Evolutionary conservation across 2,113 vertebrate genomes (phyloP).

Genomic region (Sinocyclocheilus rhinocerous): DNA sequence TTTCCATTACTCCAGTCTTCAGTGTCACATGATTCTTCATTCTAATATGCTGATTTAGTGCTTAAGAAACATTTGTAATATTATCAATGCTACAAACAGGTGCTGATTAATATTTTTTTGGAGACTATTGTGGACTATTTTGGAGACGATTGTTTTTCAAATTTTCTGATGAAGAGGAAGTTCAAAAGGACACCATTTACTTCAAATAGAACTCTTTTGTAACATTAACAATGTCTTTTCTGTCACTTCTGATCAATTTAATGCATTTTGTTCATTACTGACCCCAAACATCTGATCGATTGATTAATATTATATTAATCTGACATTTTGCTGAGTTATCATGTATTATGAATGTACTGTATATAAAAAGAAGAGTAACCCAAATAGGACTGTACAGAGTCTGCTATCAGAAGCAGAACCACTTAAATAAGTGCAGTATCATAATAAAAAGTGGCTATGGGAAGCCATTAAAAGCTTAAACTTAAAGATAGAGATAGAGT

Average conservation of each 20-base stretch:
- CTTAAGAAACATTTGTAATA: too few relatives aligned
- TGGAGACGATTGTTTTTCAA: too few relatives aligned
- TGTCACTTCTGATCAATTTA: not conserved
- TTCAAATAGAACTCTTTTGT: not conserved
- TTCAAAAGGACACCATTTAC: not conserved
- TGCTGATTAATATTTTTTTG: too few relatives aligned
- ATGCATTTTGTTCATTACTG: not conserved
- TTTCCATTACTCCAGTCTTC: too few relatives aligned
- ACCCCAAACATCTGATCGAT: too few relatives aligned
- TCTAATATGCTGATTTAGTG: too few relatives aligned
- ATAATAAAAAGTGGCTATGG: not conserved
- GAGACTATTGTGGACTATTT: too few relatives aligned
- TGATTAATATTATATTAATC: too few relatives aligned
- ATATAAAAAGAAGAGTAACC: not conserved
- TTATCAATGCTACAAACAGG: too few relatives aligned
- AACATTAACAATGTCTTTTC: not conserved
- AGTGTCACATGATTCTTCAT: too few relatives aligned
- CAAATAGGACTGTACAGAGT: not conserved
- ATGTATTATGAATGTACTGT: not conserved
- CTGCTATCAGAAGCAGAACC: not conserved
- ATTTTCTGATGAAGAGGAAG: too few relatives aligned
- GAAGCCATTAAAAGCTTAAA: slow-evolving; percentile 31
- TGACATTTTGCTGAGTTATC: not conserved
- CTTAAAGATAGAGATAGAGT: not conserved
- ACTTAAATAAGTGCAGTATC: not conserved